Evolutionary conservation across 2,888 invertebrate genomes (phyloP), one percentile per base, ranked within the genome.

Genomic region (Branchellion lobata): DNA sequence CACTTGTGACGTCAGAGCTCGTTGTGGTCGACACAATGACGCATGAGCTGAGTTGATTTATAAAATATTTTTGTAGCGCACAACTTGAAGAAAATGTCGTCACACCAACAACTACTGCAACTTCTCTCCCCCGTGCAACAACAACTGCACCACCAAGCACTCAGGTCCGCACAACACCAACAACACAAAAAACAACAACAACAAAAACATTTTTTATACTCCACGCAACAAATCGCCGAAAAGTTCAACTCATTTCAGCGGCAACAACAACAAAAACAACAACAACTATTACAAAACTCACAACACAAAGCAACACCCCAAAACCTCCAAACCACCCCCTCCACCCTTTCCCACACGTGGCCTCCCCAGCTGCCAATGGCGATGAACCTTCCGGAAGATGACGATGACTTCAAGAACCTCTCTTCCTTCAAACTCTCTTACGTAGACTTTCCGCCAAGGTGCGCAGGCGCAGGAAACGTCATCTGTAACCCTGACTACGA

Each of bases 401-500:
- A 8, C 40, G 40, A 40, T 14, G n/a, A n/a, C n/a, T n/a, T n/a
- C n/a, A n/a, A n/a, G n/a, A n/a, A n/a, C n/a, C 5, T 14, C 8
- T 8, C 8, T 14, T 5, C 78, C 18, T 83, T 82, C 80, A 82
- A 82, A 40, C 71, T 83, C 40, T 83, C 83, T 51, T 83, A 83
- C 76, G 83, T 83, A 21, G 83, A 83, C 78, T 83, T 83, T 65
- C 80, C 83, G 1, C 83, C 83, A 2, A 61, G 82, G n/a, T 83
- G 83, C 74, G 83, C 83, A 21, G 83, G 83, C 0, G 82, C 83
- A 5, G 83, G 83, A 1, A 74, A 79, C 69, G 82, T 83, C 65
- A 83, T 83, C 75, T 83, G 83, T 40, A 80, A 82, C 24, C 83
- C 83, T 11, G 82, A 83, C 71, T 83, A 83, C 68, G 83, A 83